Conservation (phyloP, 1,140 invertebrate genomes). For the Drosophila erecta region DNA sequence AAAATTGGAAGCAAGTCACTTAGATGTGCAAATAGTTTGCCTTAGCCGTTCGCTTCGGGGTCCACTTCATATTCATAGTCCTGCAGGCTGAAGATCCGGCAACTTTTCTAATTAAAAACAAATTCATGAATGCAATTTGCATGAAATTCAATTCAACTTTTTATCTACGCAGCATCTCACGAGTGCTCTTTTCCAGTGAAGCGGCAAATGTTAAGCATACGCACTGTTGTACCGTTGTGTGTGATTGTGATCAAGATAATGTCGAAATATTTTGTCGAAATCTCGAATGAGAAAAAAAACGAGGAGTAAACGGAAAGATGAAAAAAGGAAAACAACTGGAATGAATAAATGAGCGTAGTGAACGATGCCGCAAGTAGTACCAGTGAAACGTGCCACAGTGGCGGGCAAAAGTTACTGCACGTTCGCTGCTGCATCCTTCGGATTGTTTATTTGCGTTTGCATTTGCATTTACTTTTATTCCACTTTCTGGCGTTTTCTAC, state of each 20-base stretch:
- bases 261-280: conserved; percentile 35
- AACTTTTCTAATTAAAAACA: conserved; percentile 72
- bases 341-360: conserved; percentile 37
- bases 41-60: not conserved
- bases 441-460: conserved; percentile 57
- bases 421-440: conserved; percentile 57
- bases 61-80: conserved; percentile 30
- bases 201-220: conserved; percentile 63
- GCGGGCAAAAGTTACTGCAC: conserved; percentile 42
- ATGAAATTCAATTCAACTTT: conserved; percentile 80
- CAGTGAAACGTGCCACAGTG: conserved; percentile 48
- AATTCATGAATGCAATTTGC: conserved; percentile 72
- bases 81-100: conserved; percentile 15
- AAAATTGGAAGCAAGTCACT: conserved; percentile 13
- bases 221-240: conserved; percentile 52
- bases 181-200: not conserved
- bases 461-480: conserved; percentile 68
- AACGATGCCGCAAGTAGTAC: conserved; percentile 35
- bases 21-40: conserved; percentile 20
- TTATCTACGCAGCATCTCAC: conserved; percentile 44
- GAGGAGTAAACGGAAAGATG: not conserved
- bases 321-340: conserved; percentile 1
- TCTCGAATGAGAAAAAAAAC: conserved; percentile 21
- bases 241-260: conserved; percentile 25
- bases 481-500: conserved; percentile 51